These are phyloP conservation scores for Drosophila hamatofila DNA, from an alignment of 2,888 invertebrate species.

Conservation along the genomic window DNA sequence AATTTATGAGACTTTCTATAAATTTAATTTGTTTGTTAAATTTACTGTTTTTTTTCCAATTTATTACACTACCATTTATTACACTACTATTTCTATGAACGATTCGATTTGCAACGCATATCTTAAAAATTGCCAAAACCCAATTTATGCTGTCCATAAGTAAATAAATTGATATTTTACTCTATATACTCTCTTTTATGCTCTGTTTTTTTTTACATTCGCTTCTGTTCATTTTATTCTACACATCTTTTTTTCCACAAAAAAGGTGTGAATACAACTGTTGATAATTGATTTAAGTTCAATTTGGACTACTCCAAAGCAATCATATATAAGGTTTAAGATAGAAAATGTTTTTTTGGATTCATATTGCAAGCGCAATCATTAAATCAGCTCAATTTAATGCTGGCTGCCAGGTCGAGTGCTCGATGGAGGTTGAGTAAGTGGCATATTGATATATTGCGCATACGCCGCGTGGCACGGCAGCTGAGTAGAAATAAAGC, in stretches of 20 bases:
- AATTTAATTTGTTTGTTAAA: neutral
- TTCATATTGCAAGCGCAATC: conserved; percentile 3
- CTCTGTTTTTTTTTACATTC: too few relatives aligned
- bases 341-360: conserved; percentile 26
- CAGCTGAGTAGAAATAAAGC: neutral
- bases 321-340: neutral
- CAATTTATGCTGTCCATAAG: too few relatives aligned
- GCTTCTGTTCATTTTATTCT: too few relatives aligned
- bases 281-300: too few relatives aligned
- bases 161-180: too few relatives aligned
- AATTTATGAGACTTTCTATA: neutral
- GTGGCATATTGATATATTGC: conserved; percentile 33
- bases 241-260: too few relatives aligned
- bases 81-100: neutral
- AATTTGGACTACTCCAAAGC: too few relatives aligned
- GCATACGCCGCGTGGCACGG: conserved; percentile 34
- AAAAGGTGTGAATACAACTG: too few relatives aligned
- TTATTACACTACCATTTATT: neutral
- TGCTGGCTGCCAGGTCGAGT: conserved; percentile 10
- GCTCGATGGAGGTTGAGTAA: conserved; percentile 28
- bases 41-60: too few relatives aligned
- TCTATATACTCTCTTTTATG: too few relatives aligned
- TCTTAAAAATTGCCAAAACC: too few relatives aligned
- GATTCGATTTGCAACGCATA: too few relatives aligned
- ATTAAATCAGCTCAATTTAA: conserved; percentile 22